Base-by-base conservation (phyloP, 1,140 invertebrate genomes). In the Hesperophylax magnus region DNA sequence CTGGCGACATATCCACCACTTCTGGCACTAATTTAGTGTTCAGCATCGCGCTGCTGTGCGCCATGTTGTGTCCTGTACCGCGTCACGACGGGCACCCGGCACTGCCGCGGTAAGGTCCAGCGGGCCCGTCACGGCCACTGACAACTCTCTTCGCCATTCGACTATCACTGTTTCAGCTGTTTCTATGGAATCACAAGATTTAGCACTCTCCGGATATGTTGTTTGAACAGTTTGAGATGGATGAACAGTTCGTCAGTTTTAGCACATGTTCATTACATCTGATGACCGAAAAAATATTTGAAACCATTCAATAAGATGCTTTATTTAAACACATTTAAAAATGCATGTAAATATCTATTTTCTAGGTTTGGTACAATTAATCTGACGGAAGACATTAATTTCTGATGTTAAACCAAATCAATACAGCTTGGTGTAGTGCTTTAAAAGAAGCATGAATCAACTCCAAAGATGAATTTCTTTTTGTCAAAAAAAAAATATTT, bases 1-100 rank as follows among this genome's bases (percentile, higher is more conserved):
- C 77, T 7, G 80, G 74, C 8, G 80, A 78, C 77, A 78, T 78
- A 22, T 47, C 67, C 72, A 67, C 67, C n/a, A 20, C 17, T 18
- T 71, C 15, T 65, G 20, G 17, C 39, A 14, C 39, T 11, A 47
- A 17, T 67, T 67, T 39, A 67, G 17, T 47, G 6, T 22, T 18
- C 20, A 61, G 18, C 58, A 24, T 60, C 15, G 27, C 22, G 58
- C 14, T 11, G 61, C 27, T 18, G n/a, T 47, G 8, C 56, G 17
- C 24, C 58, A 17, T 39, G 11, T 0, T 47, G 11, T 47, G 39
- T 47, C 39, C 39, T 14, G 0, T 47, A 47, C 31, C 11, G 24
- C 20, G 60, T 65, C 56, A 27, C 60, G 56, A 17, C 47, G 76
- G 7, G 34, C 27, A 7, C 15, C 58, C 76, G 63, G 63, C 63